Conservation (phyloP, 2,888 invertebrate genomes). For the Dolichomitus sp. region DNA sequence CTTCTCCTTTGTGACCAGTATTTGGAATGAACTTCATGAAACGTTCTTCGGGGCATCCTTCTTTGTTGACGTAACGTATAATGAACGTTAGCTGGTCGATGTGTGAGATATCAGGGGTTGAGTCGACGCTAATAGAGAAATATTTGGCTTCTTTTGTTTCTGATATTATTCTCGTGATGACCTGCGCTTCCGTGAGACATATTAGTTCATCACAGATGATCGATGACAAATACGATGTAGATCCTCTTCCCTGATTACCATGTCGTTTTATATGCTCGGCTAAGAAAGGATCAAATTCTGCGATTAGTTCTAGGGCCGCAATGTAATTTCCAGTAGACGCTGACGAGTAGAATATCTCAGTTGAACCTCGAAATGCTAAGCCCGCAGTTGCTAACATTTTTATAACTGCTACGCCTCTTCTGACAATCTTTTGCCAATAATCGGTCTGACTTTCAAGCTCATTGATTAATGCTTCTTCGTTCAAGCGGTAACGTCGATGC, state of each 20-base stretch:
- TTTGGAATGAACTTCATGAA: not conserved
- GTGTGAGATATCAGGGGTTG: conserved; percentile 6
- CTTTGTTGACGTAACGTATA: not conserved
- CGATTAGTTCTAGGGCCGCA: too few relatives aligned
- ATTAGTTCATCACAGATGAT: not conserved
- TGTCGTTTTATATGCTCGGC: too few relatives aligned
- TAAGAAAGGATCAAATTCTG: too few relatives aligned
- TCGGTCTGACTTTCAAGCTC: not conserved
- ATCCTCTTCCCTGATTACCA: too few relatives aligned
- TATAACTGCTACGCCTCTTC: not conserved
- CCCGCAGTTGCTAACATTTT: not conserved
- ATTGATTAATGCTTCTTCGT: not conserved
- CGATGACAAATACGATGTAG: too few relatives aligned
- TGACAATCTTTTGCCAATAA: not conserved
- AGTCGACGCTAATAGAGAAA: not conserved
- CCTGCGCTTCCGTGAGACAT: not conserved
- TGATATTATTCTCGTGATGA: not conserved
- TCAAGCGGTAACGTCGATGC: too few relatives aligned
- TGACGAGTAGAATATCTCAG: not conserved
- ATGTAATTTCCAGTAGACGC: too few relatives aligned
- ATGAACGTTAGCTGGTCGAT: not conserved
- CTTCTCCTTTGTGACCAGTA: not conserved
- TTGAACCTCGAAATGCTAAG: conserved; percentile 2
- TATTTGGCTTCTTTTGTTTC: not conserved
- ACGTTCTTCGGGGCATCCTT: not conserved